Evolutionary conservation across 2,113 vertebrate species (phyloP).

Genomic region (Nycticryphes semicollaris): DNA sequence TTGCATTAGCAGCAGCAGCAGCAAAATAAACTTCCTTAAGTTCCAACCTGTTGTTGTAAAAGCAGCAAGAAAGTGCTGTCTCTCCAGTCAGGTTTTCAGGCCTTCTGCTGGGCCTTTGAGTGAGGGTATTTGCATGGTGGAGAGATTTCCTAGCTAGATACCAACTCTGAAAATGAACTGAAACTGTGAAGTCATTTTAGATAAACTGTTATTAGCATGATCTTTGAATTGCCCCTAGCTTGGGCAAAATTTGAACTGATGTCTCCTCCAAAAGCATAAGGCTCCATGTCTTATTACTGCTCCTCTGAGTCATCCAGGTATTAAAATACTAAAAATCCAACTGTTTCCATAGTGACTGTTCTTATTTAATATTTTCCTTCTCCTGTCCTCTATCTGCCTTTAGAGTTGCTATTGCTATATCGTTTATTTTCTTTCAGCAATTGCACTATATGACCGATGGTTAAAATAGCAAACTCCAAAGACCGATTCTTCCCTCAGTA

Average conservation of each 20-base stretch:
- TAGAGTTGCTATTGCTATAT: conserved; percentile 15
- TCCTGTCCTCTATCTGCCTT: conserved; percentile 25
- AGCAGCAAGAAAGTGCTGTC: background rate
- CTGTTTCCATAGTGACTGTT: conserved; percentile 58
- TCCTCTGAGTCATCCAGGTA: conserved; percentile 31
- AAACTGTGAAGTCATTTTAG: background rate
- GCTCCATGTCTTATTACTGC: background rate
- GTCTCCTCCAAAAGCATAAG: background rate
- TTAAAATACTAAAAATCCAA: conserved; percentile 45
- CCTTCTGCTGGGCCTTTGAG: background rate
- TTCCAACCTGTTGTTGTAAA: background rate
- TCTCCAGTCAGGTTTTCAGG: background rate
- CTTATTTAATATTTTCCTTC: conserved; percentile 56
- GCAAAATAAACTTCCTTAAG: background rate
- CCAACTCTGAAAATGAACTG: background rate
- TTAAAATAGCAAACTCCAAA: conserved; percentile 26
- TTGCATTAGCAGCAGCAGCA: background rate
- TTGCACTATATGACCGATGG: background rate
- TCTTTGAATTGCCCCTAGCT: background rate
- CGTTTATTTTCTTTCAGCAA: background rate
- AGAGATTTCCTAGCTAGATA: background rate
- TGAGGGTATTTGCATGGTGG: background rate
- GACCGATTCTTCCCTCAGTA: background rate
- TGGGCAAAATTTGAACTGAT: background rate
- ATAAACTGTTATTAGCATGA: background rate